These are phyloP conservation scores for Dicaeum eximium DNA, from an alignment of 2,113 vertebrate species.

Conservation along the genomic window DNA sequence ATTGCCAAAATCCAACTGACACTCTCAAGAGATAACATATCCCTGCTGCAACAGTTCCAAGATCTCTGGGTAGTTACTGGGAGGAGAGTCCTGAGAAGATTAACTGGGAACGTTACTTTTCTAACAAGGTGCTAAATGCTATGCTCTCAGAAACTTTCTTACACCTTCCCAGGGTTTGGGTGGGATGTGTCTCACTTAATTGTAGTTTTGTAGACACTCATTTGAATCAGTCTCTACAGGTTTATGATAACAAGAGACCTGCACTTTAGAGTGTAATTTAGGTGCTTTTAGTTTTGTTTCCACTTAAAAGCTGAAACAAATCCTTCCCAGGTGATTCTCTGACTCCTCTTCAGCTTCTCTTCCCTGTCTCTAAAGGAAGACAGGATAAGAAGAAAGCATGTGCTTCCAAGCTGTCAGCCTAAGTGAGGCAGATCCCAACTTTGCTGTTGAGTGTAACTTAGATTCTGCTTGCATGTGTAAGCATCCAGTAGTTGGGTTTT, in stretches of 20 bases:
- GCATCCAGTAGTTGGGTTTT: background rate
- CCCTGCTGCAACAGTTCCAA: background rate
- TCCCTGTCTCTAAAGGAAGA: background rate
- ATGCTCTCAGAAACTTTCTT: background rate
- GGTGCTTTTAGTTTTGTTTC: background rate
- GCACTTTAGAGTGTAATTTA: background rate
- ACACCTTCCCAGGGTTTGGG: background rate
- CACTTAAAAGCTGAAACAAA: background rate
- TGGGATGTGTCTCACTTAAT: background rate
- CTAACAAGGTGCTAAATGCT: background rate
- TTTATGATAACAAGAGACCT: background rate
- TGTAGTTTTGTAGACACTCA: background rate
- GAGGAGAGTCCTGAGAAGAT: background rate
- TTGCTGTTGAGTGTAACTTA: background rate
- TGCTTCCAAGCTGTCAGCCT: background rate
- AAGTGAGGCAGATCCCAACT: background rate
- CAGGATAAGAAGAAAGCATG: background rate
- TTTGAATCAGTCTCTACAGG: background rate
- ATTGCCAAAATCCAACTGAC: background rate
- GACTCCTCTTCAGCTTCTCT: background rate
- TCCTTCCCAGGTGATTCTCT: background rate
- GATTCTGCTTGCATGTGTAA: background rate
- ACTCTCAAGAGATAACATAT: background rate
- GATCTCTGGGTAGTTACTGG: background rate
- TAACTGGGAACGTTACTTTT: background rate